Percentiles rank a stretch among this genome's conserved stretches.
Conservation (phyloP, 1,140 invertebrate species). For the Drosophila pallidifrons region DNA sequence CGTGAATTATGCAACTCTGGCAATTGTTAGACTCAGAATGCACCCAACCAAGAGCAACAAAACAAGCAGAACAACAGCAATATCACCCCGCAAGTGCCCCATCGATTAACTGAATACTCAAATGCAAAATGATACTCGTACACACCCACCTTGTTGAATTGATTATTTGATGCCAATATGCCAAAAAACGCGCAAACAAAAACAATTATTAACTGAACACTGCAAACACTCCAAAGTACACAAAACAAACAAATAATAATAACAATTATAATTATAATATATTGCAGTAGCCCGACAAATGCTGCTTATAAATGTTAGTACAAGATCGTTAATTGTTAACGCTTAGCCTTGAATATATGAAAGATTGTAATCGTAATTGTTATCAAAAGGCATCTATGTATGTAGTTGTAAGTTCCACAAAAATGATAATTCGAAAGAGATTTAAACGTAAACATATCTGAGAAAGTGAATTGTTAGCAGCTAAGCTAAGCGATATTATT, state of each 20-base stretch:
- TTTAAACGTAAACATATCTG: conserved; percentile 71
- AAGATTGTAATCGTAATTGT: conserved; percentile 29
- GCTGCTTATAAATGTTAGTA: conserved; percentile 14
- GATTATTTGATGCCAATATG: conserved; percentile 57
- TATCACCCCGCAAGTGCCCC: conserved; percentile 60
- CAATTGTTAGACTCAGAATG: conserved; percentile 79
- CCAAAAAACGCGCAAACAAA: conserved; percentile 30
- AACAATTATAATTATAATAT: background rate
- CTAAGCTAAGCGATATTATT: conserved; percentile 52
- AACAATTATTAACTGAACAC: conserved; percentile 14
- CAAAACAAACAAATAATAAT: conserved; percentile 3
- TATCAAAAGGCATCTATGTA: conserved; percentile 30
- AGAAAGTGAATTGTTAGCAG: conserved; percentile 63
- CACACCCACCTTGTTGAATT: conserved; percentile 64
- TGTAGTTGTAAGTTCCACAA: conserved; percentile 55
- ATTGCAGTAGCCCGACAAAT: conserved; percentile 64
- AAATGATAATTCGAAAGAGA: conserved; percentile 8
- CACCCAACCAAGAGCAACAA: conserved; percentile 63
- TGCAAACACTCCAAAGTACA: conserved; percentile 12
- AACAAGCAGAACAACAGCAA: conserved; percentile 46
- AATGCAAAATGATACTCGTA: conserved; percentile 28
- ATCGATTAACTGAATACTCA: conserved; percentile 48
- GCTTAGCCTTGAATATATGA: conserved; percentile 18
- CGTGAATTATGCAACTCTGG: conserved; percentile 82
- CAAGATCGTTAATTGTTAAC: conserved; percentile 39